Percentiles rank a stretch among this genome's conserved stretches.
Evolutionary conservation across 2,797 vertebrate genomes (phyloP).

Genomic region (Periophthalmus magnuspinnatus): DNA sequence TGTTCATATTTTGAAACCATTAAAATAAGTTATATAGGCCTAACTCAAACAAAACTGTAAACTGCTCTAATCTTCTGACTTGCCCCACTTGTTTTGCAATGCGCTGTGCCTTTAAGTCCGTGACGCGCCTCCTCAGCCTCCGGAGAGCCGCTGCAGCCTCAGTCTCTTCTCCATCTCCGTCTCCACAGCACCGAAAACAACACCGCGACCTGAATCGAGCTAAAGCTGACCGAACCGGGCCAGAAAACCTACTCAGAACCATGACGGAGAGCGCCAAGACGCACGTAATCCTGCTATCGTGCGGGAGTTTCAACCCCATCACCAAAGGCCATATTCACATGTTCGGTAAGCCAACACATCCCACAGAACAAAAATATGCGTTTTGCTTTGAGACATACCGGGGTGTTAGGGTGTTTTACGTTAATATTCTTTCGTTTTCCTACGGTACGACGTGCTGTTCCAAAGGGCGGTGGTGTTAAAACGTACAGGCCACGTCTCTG

Average conservation of each 20-base stretch:
- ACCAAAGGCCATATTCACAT: slow-evolving; percentile 97
- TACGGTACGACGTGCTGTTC: not conserved
- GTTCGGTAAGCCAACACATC: slow-evolving; percentile 85
- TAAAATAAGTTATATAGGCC: too few relatives aligned
- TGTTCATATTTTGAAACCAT: too few relatives aligned
- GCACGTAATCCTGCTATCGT: slow-evolving; percentile 94
- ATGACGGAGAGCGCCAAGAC: slow-evolving; percentile 93
- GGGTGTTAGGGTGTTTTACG: not conserved
- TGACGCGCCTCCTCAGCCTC: slow-evolving; percentile 13
- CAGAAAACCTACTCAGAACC: slow-evolving; percentile 22
- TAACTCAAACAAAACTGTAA: too few relatives aligned
- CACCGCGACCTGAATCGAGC: not conserved
- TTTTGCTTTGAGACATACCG: not conserved
- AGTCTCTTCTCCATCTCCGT: slow-evolving; percentile 27
- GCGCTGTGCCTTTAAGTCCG: slow-evolving; percentile 20
- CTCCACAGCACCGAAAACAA: slow-evolving; percentile 10
- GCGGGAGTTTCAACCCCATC: slow-evolving; percentile 97
- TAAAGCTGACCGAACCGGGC: not conserved
- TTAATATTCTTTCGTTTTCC: not conserved
- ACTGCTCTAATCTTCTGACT: not conserved
- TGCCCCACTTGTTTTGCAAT: not conserved
- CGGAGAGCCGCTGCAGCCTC: slow-evolving; percentile 30
- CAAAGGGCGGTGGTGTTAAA: not conserved
- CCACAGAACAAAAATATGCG: not conserved
- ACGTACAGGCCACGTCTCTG: not conserved